Percentiles rank a stretch among this genome's conserved stretches.
phyloP scores from a whole-genome alignment of 2,113 vertebrate genomes.

The Myodes glareolus region DNA sequence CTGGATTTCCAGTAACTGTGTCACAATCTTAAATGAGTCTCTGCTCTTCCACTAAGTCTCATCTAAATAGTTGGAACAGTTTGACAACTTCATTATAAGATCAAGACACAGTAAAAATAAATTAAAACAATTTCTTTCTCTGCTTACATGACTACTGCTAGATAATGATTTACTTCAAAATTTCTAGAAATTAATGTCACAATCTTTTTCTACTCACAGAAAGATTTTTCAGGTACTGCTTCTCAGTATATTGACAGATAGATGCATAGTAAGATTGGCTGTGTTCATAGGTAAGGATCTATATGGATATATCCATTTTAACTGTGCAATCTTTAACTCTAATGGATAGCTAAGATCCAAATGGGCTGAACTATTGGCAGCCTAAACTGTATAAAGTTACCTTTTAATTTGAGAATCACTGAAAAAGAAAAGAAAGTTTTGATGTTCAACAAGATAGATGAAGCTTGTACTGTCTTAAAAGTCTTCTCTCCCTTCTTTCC shows the following conservation, averaged over 20 bases:
- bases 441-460: neutral
- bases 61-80: neutral
- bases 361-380: neutral
- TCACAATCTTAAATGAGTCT: neutral
- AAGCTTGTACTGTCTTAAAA: neutral
- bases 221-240: neutral
- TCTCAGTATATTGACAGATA: slow-evolving; percentile 14
- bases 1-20: neutral
- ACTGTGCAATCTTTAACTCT: neutral
- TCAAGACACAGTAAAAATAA: neutral
- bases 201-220: neutral
- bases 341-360: neutral
- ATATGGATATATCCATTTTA: slow-evolving; percentile 22
- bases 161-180: slow-evolving; percentile 3
- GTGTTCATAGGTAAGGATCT: neutral
- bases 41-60: neutral
- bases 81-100: neutral
- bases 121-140: slow-evolving; percentile 7
- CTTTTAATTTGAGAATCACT: neutral
- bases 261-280: neutral
- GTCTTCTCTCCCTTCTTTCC: too few relatives aligned
- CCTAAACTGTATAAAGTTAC: neutral
- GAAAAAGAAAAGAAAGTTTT: neutral
- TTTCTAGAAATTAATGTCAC: neutral
- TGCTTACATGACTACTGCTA: neutral